These are phyloP conservation scores for Seira sanloemensis DNA, from an alignment of 2,888 invertebrate species.

Conservation along the genomic window DNA sequence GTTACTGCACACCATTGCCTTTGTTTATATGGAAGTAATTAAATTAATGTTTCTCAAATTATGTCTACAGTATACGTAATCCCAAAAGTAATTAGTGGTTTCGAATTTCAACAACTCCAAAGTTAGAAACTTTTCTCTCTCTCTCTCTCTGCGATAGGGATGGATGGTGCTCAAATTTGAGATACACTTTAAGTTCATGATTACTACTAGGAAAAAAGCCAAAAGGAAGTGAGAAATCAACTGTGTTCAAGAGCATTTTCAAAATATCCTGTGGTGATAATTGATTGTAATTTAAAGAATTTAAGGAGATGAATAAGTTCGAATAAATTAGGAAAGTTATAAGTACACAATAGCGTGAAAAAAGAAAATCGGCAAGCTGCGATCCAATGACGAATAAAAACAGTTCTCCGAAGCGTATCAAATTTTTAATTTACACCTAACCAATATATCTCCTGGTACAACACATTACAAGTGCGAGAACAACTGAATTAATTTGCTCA, in stretches of 20 bases:
- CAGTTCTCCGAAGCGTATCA: neutral
- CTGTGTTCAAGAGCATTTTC: neutral
- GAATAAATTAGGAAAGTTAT: neutral
- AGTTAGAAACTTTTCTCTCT: no score
- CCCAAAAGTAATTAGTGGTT: neutral
- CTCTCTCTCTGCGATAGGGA: no score
- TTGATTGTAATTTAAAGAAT: neutral
- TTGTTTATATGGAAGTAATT: neutral
- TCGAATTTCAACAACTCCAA: no score
- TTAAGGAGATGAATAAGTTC: neutral
- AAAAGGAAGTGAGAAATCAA: neutral
- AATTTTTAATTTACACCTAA: neutral
- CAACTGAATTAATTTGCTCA: neutral
- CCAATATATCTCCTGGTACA: neutral
- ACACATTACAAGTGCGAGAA: neutral
- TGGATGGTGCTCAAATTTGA: neutral
- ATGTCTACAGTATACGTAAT: neutral
- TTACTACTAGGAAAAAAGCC: no score
- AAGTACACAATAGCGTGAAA: neutral
- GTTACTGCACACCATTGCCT: neutral
- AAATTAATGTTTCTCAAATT: neutral
- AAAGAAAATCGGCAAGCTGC: neutral
- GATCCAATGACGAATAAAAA: neutral
- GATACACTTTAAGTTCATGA: neutral
- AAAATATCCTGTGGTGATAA: conserved; percentile 9